A percentile compares a stretch with the other conserved stretches of the same genome.
phyloP scores from a whole-genome alignment of 2,888 invertebrate species.

The Digitonthophagus gazella region DNA sequence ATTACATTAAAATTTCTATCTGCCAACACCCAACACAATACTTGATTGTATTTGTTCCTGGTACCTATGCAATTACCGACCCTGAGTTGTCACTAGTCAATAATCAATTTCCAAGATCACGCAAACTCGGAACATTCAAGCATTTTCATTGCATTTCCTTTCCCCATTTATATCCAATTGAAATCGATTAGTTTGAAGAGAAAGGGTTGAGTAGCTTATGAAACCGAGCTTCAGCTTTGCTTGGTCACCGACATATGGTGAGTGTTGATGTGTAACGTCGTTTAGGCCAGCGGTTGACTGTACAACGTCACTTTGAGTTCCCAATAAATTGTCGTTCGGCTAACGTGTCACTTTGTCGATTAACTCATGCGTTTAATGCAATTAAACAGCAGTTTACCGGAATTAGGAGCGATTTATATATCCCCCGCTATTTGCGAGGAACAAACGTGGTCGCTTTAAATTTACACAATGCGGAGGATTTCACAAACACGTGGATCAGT shows the following conservation, averaged over 20 bases:
- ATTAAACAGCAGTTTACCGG: neutral
- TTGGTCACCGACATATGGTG: neutral
- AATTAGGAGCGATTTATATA: neutral
- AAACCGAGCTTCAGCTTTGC: neutral
- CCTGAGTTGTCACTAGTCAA: neutral
- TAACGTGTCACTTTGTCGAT: neutral
- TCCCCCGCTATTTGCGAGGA: neutral
- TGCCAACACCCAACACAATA: neutral
- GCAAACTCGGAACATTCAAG: neutral
- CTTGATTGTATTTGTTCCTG: neutral
- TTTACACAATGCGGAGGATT: neutral
- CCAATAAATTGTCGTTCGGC: neutral
- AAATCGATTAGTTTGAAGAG: neutral
- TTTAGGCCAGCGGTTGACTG: neutral
- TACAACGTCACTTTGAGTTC: neutral
- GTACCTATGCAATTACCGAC: neutral
- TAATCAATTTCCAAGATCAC: neutral
- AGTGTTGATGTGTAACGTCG: neutral
- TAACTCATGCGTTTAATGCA: neutral
- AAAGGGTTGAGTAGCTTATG: neutral
- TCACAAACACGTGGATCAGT: neutral
- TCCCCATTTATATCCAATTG: neutral
- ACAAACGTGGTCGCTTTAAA: neutral
- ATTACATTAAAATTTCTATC: neutral
- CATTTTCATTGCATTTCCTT: neutral